A percentile compares a stretch with the other conserved stretches of the same genome.
phyloP scores from a whole-genome alignment of 2,888 invertebrate genomes.

The Drosophila kokeensis region DNA sequence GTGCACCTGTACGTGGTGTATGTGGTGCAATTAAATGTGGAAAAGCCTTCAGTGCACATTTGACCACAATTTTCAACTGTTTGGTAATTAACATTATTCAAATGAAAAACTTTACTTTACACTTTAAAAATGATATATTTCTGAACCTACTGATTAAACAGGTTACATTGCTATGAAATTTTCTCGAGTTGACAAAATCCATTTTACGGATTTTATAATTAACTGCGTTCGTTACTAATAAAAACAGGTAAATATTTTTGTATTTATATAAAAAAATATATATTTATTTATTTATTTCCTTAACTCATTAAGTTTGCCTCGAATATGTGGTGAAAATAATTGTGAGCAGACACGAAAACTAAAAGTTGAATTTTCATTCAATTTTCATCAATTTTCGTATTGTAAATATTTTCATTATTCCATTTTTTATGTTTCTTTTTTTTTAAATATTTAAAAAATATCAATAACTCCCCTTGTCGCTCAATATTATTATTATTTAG shows the following conservation, averaged over 20 bases:
- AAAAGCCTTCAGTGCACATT: constrained; percentile 8
- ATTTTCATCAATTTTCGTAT: not conserved
- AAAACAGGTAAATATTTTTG: no score
- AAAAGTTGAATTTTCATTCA: not conserved
- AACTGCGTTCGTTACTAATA: not conserved
- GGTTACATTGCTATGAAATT: not conserved
- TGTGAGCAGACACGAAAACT: not conserved
- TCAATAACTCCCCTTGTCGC: not conserved
- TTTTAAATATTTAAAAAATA: not conserved
- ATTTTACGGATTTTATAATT: not conserved
- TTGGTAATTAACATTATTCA: constrained; percentile 3
- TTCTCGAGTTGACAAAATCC: not conserved
- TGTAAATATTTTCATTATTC: not conserved
- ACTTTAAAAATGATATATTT: not conserved
- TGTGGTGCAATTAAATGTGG: constrained; percentile 35
- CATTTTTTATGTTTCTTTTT: not conserved
- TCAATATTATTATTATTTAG: not conserved
- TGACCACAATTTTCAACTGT: constrained; percentile 13
- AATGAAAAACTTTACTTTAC: not conserved
- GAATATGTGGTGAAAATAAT: not conserved
- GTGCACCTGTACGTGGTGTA: constrained; percentile 28
- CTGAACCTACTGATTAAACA: not conserved
- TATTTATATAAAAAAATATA: no score
- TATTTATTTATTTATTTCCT: not conserved
- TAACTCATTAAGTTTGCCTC: not conserved